Evolutionary conservation across 2,888 invertebrate genomes (phyloP), one percentile per base, ranked within the genome.

Genomic region (Taphrorychus bicolor): DNA sequence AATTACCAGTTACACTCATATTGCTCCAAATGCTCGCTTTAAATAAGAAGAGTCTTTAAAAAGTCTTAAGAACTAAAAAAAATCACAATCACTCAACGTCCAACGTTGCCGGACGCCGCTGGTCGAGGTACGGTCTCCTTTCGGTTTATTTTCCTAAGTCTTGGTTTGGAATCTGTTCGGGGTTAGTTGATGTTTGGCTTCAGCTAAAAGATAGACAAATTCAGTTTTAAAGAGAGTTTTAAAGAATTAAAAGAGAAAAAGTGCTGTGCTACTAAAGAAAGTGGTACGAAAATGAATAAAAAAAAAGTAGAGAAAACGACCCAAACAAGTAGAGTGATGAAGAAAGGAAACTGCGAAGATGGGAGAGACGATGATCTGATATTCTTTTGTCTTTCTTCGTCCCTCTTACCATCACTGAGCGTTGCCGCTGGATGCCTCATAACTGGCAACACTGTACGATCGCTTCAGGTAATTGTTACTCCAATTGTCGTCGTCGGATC

Each of bases 361-460:
- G 1, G 48, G n/a, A 48, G 48, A 48, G 48, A 21, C 7, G 22
- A 21, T 21, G 21, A 21, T 21, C 52, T 16, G 52, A 66, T 58
- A 56, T 59, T 63, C 53, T 42, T 56, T 41, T 59, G 9, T 9
- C 9, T 40, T 9, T 9, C 17, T 18, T 22, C 40, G 17, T 59
- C 53, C 45, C 22, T 71, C 76, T 76, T 76, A 77, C 76, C 77
- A 16, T 53, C 63, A 56, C 16, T 14, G 2, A 49, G 11, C 71
- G 40, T 41, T 40, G 48, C 48, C 17, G 77, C 80, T 80, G 73
- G 79, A 80, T 70, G 76, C 77, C 21, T 23, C 56, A 78, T 83
- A 85, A 79, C 83, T 86, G 73, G 83, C 80, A 59, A 77, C 76
- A 70, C 80, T 80, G 72, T 81, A 84, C 65, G 84, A 84, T 74